Evolutionary conservation across 2,113 vertebrate species (phyloP), one percentile per base, ranked within the genome.

Genomic region (Pavo muticus): DNA sequence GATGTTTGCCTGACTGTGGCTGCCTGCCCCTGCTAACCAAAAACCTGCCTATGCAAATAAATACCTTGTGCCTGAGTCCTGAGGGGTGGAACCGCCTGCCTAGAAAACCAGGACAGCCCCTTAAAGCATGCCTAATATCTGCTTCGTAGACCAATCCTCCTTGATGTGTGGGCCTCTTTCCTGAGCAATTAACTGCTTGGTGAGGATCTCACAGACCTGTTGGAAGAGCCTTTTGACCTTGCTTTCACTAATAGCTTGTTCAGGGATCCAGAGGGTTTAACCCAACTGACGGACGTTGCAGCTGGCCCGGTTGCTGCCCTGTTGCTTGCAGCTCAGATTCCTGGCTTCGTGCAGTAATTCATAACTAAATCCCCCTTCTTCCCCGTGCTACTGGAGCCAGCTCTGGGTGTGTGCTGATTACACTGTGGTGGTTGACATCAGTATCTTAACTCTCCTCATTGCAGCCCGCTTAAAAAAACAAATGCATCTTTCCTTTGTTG

Each of bases 91-190:
- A 84, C 74, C 21, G 39, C 32, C 56, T 90, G 30, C 44, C 57
- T 48, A 16, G 30, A 64, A 59, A 82, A 10, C 1, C 4, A 20
- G 35, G 57, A 75, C 73, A 77, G 52, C 23, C 52, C 76, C 27
- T 0, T 0, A 52, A 44, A 78, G 25, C 0, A 0, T 50, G 25
- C 73, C 56, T n/a, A 57, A 61, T 4, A 35, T 73, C 77, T 87
- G 39, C 77, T 90, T 77, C 2, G 5, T 56, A 92, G 54, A 47
- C 37, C 52, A 11, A 0, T 74, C 52, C 21, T 48, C 63, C 60
- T 64, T n/a, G 54, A 39, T 80, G 60, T 30, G 76, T 70, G 87
- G 61, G 82, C 83, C 60, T 93, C 71, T 78, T 75, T n/a, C 52
- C 29, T 24, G 27, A 56, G 68, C 48, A 21, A 13, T 40, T 63